Base-by-base conservation (phyloP, 2,888 invertebrate species). In the Helleia helle region DNA sequence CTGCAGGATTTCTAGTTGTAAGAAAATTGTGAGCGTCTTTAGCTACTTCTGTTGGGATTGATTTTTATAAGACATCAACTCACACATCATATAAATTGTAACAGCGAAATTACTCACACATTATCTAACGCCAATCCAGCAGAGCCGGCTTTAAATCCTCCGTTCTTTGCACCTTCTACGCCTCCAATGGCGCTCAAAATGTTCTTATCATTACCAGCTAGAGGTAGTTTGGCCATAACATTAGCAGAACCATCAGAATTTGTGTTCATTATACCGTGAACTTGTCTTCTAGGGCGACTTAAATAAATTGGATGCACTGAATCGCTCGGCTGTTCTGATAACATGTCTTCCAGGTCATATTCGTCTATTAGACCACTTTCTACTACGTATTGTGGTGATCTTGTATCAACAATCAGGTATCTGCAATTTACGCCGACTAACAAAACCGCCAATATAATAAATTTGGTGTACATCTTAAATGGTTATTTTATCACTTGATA, bases 71-170 rank as follows among this genome's bases (percentile, higher is more conserved):
- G n/a, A n/a, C n/a, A n/a, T n/a, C n/a, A n/a, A n/a, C n/a, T n/a
- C n/a, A n/a, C n/a, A n/a, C n/a, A n/a, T n/a, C n/a, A n/a, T 34
- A 3, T 31, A 40, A 40, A 13, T 24, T 14, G 13, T 13, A 31
- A 22, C 30, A 40, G 18, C 11, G 18, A 38, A 28, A 39, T 36
- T 22, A 59, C 65, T 62, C 37, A 66, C 67, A 47, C 43, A 39
- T 60, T 61, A n/a, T 63, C 60, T 9, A 57, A 40, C 15, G 57
- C 54, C 29, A 64, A 28, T 8, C 60, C 64, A 13, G 48, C 66
- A 1, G 55, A 54, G 3, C 50, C 60, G 1, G 58, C 47, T 3
- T 48, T 41, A 40, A 42, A 59, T 1, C 47, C 46, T 4, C 50
- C 50, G n/a, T 54, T 53, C 17, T 50, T 54, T 0, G 47, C 44